Conservation (phyloP, 2,888 invertebrate genomes). For the Leptopilina drosophilae region DNA sequence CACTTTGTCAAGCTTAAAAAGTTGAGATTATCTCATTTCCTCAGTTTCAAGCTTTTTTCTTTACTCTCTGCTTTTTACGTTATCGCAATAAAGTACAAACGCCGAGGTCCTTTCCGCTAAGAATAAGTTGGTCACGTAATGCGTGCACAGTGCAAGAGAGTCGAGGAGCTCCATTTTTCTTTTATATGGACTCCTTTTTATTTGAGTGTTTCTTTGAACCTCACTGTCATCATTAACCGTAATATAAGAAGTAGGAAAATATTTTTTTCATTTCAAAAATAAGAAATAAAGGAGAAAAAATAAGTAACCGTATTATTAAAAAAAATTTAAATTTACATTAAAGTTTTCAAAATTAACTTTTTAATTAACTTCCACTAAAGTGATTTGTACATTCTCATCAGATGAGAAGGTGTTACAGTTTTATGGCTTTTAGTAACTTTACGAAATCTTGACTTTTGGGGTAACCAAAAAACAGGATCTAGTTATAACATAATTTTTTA, state of each 20-base stretch:
- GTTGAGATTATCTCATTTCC: slow-evolving; percentile 32
- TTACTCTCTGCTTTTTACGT: background rate
- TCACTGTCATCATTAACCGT: no score
- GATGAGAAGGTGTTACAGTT: no score
- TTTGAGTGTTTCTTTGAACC: background rate
- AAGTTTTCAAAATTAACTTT: no score
- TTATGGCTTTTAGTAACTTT: no score
- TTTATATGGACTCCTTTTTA: background rate
- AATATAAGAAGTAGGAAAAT: background rate
- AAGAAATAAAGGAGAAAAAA: no score
- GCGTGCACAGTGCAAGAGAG: background rate
- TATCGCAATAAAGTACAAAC: slow-evolving; percentile 20
- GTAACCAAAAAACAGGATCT: no score
- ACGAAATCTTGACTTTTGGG: no score
- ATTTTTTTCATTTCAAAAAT: background rate
- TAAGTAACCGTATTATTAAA: no score
- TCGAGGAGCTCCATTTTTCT: background rate
- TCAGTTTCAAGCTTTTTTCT: slow-evolving; percentile 16
- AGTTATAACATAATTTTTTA: no score
- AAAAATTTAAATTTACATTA: no score
- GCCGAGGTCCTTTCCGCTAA: slow-evolving; percentile 11
- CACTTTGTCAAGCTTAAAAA: slow-evolving; percentile 3
- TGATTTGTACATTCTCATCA: no score
- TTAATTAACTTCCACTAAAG: no score
- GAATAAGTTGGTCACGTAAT: slow-evolving; percentile 27